Percentiles rank a stretch among this genome's conserved stretches.
Evolutionary conservation across 2,113 vertebrate genomes (phyloP).

Genomic region (Fulica atra): DNA sequence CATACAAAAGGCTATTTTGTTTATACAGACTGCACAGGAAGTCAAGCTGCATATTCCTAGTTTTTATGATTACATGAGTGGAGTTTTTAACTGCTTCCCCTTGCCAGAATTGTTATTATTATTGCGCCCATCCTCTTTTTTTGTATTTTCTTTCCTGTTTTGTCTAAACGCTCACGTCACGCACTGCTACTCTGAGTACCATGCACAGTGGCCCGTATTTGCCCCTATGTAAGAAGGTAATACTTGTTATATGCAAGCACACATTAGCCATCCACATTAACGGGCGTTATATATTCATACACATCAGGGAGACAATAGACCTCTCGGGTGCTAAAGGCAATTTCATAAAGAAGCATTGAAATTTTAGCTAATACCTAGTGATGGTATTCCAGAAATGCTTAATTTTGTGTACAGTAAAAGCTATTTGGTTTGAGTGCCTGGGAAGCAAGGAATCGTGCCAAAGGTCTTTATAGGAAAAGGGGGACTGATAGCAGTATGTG

Average conservation of each 20-base stretch:
- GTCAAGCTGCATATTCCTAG: not conserved
- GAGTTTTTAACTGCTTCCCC: not conserved
- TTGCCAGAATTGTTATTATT: not conserved
- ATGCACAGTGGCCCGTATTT: not conserved
- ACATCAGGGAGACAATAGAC: not conserved
- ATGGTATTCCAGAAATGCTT: constrained; percentile 33
- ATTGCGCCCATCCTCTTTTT: not conserved
- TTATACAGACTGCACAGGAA: not conserved
- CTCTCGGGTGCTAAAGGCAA: not conserved
- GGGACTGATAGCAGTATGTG: not conserved
- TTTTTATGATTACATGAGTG: not conserved
- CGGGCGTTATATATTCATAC: not conserved
- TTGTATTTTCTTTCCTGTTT: not conserved
- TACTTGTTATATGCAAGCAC: constrained; percentile 3
- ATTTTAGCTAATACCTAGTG: constrained; percentile 36
- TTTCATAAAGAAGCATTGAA: constrained; percentile 41
- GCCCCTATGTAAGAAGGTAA: not conserved
- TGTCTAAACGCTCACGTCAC: not conserved
- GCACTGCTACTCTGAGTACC: not conserved
- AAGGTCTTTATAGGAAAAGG: not conserved
- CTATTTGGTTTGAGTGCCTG: constrained; percentile 13
- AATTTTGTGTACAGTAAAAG: constrained; percentile 5
- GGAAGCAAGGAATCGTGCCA: not conserved
- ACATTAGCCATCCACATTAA: not conserved
- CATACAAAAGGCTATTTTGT: not conserved